These are phyloP conservation scores for Gymnarchus niloticus DNA, from an alignment of 2,113 vertebrate genomes.

Conservation along the genomic window DNA sequence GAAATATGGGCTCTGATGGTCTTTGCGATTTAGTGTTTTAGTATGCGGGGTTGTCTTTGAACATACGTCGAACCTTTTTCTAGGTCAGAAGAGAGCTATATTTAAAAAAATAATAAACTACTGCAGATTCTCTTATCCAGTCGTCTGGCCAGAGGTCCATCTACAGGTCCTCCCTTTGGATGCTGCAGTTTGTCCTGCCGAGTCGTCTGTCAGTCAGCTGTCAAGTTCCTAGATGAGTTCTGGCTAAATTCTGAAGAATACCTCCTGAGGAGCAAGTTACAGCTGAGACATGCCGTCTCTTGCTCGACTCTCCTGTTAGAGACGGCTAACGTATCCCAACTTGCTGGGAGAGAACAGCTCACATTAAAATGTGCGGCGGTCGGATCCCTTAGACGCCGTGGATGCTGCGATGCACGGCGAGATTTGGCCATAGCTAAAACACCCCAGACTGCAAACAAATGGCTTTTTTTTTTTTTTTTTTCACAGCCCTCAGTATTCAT, in stretches of 20 bases:
- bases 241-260: background rate
- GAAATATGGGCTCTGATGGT: background rate
- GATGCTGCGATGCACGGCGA: background rate
- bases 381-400: background rate
- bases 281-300: slow-evolving; percentile 62
- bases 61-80: no score
- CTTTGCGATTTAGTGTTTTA: background rate
- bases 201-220: background rate
- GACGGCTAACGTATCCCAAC: slow-evolving; percentile 62
- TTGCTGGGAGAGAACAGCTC: slow-evolving; percentile 43
- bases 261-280: background rate
- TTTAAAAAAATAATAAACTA: background rate
- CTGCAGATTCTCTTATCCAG: background rate
- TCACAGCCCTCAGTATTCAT: background rate
- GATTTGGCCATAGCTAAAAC: background rate
- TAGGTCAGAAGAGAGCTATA: background rate
- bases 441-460: background rate
- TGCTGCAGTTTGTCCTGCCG: background rate
- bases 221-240: background rate
- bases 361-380: slow-evolving; percentile 36
- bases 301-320: slow-evolving; percentile 51
- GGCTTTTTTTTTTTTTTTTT: background rate
- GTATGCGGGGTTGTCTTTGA: background rate
- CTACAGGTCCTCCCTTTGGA: background rate
- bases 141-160: background rate